Conservation (phyloP, 2,888 invertebrate genomes). For the Nomada lathburiana region DNA sequence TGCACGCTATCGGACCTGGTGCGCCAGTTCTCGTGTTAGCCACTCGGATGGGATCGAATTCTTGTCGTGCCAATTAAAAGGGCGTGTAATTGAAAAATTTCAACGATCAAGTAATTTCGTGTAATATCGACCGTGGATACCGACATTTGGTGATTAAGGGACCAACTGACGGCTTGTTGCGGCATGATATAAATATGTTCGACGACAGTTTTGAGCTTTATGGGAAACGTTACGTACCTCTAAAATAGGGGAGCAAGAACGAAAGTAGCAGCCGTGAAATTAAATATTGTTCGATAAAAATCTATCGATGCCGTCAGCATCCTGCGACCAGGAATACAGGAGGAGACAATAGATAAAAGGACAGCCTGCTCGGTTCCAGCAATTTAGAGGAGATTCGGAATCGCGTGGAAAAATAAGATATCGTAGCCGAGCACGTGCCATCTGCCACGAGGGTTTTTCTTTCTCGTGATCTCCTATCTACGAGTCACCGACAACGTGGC, state of each 20-base stretch:
- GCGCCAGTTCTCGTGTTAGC: conserved; percentile 26
- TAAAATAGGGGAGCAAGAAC: neutral
- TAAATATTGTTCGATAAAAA: conserved; percentile 25
- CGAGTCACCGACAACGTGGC: conserved; percentile 56
- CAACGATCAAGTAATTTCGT: conserved; percentile 53
- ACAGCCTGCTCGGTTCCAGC: conserved; percentile 28
- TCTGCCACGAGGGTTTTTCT: conserved; percentile 53
- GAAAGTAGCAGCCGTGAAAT: conserved; percentile 8
- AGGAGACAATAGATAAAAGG: conserved; percentile 43
- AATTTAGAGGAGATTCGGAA: conserved; percentile 53
- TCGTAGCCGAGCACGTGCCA: conserved; percentile 63
- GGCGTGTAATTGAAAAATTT: conserved; percentile 67
- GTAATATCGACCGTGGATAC: conserved; percentile 7
- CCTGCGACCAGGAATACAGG: conserved; percentile 6
- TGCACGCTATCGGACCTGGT: conserved; percentile 22
- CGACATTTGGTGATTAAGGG: conserved; percentile 10
- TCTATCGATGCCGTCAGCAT: conserved; percentile 10
- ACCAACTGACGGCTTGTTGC: too few species aligned
- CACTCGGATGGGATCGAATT: conserved; percentile 33
- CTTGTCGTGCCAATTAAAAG: conserved; percentile 62
- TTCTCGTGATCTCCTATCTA: conserved; percentile 50
- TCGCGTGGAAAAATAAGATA: conserved; percentile 62
- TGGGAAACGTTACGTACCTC: neutral
- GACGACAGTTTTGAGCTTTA: neutral
- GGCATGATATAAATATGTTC: neutral